A percentile compares a stretch with the other conserved stretches of the same genome.
Evolutionary conservation across 2,113 vertebrate species (phyloP).

Genomic region (Oenanthe melanoleuca): DNA sequence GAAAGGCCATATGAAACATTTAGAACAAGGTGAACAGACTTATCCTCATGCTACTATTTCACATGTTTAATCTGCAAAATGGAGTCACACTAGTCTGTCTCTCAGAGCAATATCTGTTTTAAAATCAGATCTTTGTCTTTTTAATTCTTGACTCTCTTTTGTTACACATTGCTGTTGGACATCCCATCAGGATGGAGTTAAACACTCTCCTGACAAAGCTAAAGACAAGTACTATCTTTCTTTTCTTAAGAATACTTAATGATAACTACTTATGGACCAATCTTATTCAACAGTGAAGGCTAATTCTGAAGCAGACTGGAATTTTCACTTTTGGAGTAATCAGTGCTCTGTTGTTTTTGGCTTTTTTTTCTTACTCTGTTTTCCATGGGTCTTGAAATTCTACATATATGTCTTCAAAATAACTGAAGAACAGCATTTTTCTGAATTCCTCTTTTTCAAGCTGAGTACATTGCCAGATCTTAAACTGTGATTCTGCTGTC

Average conservation of each 20-base stretch:
- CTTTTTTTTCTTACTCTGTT: background rate
- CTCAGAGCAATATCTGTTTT: background rate
- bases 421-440: background rate
- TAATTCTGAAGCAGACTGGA: background rate
- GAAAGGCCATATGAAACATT: background rate
- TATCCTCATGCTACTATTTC: background rate
- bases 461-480: background rate
- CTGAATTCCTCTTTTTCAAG: background rate
- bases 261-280: background rate
- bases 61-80: background rate
- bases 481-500: background rate
- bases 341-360: rapidly evolving
- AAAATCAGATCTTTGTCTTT: background rate
- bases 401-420: background rate
- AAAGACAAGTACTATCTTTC: background rate
- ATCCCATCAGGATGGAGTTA: background rate
- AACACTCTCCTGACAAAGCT: background rate
- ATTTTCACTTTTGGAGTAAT: background rate
- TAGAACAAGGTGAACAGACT: background rate
- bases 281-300: background rate
- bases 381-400: background rate
- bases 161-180: background rate
- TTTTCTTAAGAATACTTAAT: background rate
- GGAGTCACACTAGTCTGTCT: background rate
- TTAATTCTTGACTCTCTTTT: background rate